Percentiles rank a stretch among this genome's conserved stretches.
Evolutionary conservation across 23 tunicate genomes (phyloP).

Genomic region (Phallusia fumigata): DNA sequence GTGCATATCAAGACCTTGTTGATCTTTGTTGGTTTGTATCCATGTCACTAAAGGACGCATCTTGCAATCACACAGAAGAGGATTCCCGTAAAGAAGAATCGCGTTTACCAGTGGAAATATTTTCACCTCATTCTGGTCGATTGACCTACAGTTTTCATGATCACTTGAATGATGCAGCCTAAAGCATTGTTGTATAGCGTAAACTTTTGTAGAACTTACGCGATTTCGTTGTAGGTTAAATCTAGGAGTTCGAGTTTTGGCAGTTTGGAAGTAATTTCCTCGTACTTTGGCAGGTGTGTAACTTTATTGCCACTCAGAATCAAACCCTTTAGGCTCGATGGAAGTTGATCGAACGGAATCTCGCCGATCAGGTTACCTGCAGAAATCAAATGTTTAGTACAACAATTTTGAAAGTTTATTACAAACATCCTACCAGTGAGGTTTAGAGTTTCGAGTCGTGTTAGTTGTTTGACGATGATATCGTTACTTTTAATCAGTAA

Average conservation of each 20-base stretch:
- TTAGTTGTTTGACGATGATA: constrained; percentile 26
- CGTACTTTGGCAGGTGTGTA: constrained; percentile 22
- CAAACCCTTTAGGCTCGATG: constrained; percentile 24
- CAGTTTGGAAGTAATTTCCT: constrained; percentile 16
- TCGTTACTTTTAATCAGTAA: constrained; percentile 28
- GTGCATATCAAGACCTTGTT: constrained; percentile 13
- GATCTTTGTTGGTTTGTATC: constrained; percentile 54
- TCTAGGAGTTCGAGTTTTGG: constrained; percentile 59
- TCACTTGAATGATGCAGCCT: background rate
- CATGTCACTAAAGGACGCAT: constrained; percentile 55
- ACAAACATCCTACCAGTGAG: constrained; percentile 31
- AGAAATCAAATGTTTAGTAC: background rate
- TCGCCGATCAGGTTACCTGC: constrained; percentile 44
- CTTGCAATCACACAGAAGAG: constrained; percentile 72
- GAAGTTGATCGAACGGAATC: constrained; percentile 48
- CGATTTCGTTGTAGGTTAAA: constrained; percentile 45
- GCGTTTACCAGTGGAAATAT: constrained; percentile 30
- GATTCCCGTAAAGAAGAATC: constrained; percentile 59
- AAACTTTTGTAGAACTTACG: constrained; percentile 3
- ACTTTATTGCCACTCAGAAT: constrained; percentile 44
- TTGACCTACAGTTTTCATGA: background rate
- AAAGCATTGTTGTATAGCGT: background rate
- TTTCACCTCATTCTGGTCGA: constrained; percentile 21
- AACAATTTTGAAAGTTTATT: background rate
- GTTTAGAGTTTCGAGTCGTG: constrained; percentile 30